Conservation (phyloP, 2,113 vertebrate species). For the Sprattus sprattus region DNA sequence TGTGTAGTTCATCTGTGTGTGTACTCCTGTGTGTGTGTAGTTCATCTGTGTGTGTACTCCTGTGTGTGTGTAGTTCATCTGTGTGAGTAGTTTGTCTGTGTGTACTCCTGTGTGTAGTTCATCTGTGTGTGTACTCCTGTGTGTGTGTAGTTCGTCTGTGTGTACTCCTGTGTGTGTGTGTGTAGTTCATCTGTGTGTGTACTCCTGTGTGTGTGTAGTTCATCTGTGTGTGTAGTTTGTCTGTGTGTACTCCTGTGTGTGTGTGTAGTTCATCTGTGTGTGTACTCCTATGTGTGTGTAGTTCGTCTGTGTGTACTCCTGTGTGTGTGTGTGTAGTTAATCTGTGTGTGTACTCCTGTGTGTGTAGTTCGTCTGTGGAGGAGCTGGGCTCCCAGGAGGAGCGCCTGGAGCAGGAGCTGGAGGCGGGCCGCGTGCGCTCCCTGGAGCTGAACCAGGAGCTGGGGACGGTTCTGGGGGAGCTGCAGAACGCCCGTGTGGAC, state of each 20-base stretch:
- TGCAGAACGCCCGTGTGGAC: conserved; percentile 83
- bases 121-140: too few species aligned
- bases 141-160: neutral
- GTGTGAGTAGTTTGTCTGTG: too few species aligned
- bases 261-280: too few species aligned
- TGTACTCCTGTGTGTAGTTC: neutral
- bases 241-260: too few species aligned
- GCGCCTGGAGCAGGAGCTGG: conserved; percentile 70
- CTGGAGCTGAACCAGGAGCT: conserved; percentile 80
- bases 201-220: too few species aligned
- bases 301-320: neutral
- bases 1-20: too few species aligned
- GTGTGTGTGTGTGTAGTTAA: neutral
- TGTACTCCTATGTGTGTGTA: neutral
- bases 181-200: too few species aligned
- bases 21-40: too few species aligned
- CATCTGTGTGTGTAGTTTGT: too few species aligned
- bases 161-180: neutral
- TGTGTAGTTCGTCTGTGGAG: conserved; percentile 70
- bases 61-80: too few species aligned
- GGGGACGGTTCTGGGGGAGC: conserved; percentile 69
- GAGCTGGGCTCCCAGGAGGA: conserved; percentile 74
- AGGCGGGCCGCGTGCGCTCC: conserved; percentile 63
- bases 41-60: too few species aligned
- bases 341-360: neutral